Evolutionary conservation across 1,140 invertebrate genomes (phyloP), one percentile per base, ranked within the genome.

Genomic region (Archivesica marissinica): DNA sequence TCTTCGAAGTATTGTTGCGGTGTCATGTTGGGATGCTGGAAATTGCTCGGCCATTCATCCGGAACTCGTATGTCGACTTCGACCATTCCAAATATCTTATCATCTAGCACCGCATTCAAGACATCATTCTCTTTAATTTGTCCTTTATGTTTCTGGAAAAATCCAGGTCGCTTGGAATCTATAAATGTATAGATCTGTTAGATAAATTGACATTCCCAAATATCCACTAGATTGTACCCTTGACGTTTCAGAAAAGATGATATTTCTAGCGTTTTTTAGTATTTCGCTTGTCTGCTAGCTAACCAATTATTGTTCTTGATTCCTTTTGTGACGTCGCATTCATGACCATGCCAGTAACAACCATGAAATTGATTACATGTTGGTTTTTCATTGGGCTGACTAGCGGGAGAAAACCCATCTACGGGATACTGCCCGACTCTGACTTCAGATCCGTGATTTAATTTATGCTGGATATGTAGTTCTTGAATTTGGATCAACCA

Each of bases 331-430:
- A 81, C 11, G 25, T 38, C 13, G 52, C 85, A 80, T 20, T 74
- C 28, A 64, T 88, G 85, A 0, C 80, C 81, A 44, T 87, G 87
- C 25, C 39, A 87, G 52, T 70, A 81, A 44, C 87, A 88, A 13
- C 87, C 87, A 4, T 86, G 80, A 35, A 88, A 86, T 35, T 84
- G 52, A 52, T 72, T 80, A 2, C 84, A 47, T 2, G 66, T 83
- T 13, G 59, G 39, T 11, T 47, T 74, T 17, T 44, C 28, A 0
- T 47, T 39, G 1, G 30, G 33, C 2, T 39, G 11, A 6, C 4
- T n/a, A 1, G 61, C 33, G 2, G 61, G 33, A 41, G 25, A 41
- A 72, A 39, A 87, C 1, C 86, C 75, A 52, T 87, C 86, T 0
- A 85, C 86, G 1, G 70, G 78, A 6, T 56, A 68, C 2, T 35